Evolutionary conservation across 2,113 vertebrate genomes (phyloP).

Genomic region (Gambusia holbrooki): DNA sequence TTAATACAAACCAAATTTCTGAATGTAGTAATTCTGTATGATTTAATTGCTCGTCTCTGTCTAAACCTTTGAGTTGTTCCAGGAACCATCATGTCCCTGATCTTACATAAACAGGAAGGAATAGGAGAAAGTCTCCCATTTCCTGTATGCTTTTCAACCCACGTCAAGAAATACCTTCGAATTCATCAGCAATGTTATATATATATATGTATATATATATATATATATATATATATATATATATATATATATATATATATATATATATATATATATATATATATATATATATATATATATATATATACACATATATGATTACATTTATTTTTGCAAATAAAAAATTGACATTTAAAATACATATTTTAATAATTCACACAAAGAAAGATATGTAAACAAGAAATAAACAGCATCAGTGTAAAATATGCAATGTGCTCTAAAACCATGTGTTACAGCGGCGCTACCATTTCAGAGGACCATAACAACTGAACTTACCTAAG

Average conservation of each 20-base stretch:
- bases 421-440: neutral
- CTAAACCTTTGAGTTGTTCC: slow-evolving; percentile 12
- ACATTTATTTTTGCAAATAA: slow-evolving; percentile 29
- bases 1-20: neutral
- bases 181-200: neutral
- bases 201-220: too few relatives aligned
- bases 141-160: slow-evolving; percentile 19
- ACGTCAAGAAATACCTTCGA: neutral
- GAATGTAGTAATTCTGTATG: neutral
- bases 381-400: neutral
- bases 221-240: neutral
- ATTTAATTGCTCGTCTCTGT: neutral
- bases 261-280: too few relatives aligned
- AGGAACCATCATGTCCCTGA: slow-evolving; percentile 6
- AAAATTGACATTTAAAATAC: neutral
- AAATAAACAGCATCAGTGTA: neutral
- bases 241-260: too few relatives aligned
- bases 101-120: slow-evolving; percentile 51
- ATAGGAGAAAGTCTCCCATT: slow-evolving; percentile 17
- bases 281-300: neutral
- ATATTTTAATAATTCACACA: neutral
- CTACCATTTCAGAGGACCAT: neutral
- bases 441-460: neutral
- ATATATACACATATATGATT: neutral
- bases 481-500: neutral